These are phyloP conservation scores for Callimorpha dominula DNA, from an alignment of 2,888 invertebrate species.

Conservation along the genomic window DNA sequence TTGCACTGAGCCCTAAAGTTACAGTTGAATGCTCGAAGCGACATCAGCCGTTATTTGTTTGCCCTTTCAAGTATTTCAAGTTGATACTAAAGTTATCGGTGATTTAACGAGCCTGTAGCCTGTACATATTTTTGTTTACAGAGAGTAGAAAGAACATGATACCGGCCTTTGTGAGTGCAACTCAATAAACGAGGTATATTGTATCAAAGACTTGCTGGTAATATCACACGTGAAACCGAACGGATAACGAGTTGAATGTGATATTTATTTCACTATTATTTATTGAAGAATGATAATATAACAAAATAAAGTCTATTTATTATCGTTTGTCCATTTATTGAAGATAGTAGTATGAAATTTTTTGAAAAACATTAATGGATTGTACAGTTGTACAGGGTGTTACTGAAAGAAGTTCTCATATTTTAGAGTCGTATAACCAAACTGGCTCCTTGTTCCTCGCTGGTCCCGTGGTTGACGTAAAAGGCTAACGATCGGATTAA, in stretches of 20 bases:
- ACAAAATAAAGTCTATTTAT: too few relatives aligned
- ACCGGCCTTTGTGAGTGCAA: background rate
- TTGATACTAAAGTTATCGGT: background rate
- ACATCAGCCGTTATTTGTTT: background rate
- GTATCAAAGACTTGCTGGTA: background rate
- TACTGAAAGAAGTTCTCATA: too few relatives aligned
- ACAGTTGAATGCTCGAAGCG: background rate
- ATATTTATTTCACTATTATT: background rate
- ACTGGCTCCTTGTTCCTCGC: too few relatives aligned
- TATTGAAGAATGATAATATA: too few relatives aligned
- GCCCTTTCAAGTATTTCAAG: background rate
- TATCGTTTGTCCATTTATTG: too few relatives aligned
- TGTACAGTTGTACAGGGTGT: too few relatives aligned
- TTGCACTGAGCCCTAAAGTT: background rate
- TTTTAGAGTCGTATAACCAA: too few relatives aligned
- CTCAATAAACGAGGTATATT: background rate
- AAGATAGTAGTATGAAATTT: too few relatives aligned
- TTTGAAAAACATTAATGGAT: too few relatives aligned
- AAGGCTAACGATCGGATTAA: too few relatives aligned
- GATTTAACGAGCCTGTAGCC: background rate
- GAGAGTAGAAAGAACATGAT: background rate
- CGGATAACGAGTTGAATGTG: background rate
- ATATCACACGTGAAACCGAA: background rate
- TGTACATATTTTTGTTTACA: background rate
- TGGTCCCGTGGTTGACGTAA: too few relatives aligned